Evolutionary conservation across 2,888 invertebrate species (phyloP).

Genomic region (Melanargia galathea): DNA sequence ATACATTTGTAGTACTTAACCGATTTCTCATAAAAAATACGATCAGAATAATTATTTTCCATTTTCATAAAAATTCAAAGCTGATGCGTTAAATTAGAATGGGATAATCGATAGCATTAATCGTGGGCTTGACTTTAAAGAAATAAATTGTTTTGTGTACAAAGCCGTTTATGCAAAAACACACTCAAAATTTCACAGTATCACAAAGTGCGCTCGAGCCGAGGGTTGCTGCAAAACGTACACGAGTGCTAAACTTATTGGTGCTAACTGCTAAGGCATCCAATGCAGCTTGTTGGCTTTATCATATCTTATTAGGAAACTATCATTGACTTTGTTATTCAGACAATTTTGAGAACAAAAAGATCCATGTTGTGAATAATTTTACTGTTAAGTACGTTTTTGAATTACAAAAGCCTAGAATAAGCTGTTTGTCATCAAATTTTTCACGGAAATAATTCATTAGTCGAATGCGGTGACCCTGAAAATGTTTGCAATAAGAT

Average conservation of each 20-base stretch:
- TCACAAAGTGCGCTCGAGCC: constrained; percentile 12
- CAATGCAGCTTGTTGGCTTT: constrained; percentile 27
- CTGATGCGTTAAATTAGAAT: neutral
- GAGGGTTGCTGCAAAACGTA: neutral
- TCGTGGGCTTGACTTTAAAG: neutral
- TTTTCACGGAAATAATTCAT: neutral
- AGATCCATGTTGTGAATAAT: neutral
- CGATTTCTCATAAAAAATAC: neutral
- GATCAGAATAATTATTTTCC: neutral
- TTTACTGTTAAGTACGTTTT: neutral
- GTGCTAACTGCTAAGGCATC: constrained; percentile 23
- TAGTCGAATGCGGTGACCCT: neutral
- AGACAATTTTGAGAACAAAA: neutral
- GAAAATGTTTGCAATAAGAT: neutral
- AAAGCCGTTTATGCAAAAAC: constrained; percentile 9
- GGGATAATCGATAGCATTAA: neutral
- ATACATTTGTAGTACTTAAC: neutral
- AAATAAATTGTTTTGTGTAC: neutral
- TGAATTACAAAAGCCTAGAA: neutral
- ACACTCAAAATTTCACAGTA: constrained; percentile 5
- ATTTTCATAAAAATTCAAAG: neutral
- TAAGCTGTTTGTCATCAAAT: neutral
- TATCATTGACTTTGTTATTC: too few species aligned
- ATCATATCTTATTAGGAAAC: constrained; percentile 33
- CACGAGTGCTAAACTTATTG: constrained; percentile 1